These are phyloP conservation scores for Ia io DNA, from an alignment of 2,113 vertebrate species.

Conservation along the genomic window DNA sequence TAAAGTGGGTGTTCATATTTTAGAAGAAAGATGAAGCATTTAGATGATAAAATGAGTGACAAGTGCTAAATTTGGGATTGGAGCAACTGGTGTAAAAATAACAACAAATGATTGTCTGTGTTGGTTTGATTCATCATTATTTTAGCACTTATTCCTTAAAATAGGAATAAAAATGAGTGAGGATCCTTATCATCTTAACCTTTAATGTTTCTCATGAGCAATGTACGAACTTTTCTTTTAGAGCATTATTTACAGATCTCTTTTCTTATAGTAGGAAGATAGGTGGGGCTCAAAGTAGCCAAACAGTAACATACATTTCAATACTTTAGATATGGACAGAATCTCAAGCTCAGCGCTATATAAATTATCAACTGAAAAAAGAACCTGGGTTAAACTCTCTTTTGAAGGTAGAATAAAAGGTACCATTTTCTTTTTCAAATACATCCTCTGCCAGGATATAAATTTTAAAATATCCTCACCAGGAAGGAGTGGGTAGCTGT, in stretches of 20 bases:
- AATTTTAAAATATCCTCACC: background rate
- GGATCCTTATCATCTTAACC: background rate
- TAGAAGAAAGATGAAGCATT: constrained; percentile 41
- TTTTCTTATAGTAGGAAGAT: background rate
- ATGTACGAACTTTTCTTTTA: background rate
- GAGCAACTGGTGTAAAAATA: background rate
- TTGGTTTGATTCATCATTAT: constrained; percentile 27
- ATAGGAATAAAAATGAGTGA: background rate
- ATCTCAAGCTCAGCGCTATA: background rate
- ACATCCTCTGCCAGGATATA: background rate
- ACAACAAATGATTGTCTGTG: background rate
- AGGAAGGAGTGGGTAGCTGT: background rate
- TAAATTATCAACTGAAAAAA: background rate
- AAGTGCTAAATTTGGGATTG: constrained; percentile 54
- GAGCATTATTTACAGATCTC: background rate
- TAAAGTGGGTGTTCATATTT: constrained; percentile 21
- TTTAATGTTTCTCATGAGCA: background rate
- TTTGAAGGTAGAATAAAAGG: background rate
- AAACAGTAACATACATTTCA: background rate
- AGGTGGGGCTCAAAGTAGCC: background rate
- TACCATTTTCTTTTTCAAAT: background rate
- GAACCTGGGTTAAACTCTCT: background rate
- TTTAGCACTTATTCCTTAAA: constrained; percentile 43
- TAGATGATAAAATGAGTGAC: background rate
- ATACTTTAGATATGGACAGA: background rate